These are phyloP conservation scores for Cossypha niveicapilla DNA, from an alignment of 2,797 vertebrate species.

Conservation along the genomic window DNA sequence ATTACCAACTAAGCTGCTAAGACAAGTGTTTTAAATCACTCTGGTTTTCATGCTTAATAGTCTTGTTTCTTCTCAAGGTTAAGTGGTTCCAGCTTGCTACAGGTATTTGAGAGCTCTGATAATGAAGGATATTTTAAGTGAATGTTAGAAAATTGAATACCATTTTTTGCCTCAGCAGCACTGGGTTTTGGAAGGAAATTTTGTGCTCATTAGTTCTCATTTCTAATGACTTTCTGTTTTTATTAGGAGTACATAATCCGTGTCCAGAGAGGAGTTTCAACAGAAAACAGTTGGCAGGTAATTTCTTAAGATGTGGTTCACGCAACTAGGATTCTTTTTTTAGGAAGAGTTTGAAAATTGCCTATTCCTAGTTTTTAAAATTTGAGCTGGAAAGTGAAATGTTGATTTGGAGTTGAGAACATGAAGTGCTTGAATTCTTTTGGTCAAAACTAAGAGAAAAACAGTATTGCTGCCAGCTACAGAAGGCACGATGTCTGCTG, in stretches of 20 bases:
- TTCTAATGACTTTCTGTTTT: constrained; percentile 19
- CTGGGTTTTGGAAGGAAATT: not conserved
- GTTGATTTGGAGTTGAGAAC: constrained; percentile 2
- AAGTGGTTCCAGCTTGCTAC: not conserved
- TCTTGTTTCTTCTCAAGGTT: not conserved
- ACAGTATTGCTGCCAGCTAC: not conserved
- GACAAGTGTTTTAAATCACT: not conserved
- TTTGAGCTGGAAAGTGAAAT: not conserved
- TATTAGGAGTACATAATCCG: constrained; percentile 94
- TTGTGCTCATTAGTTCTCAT: not conserved
- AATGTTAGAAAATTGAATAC: not conserved
- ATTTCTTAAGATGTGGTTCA: constrained; percentile 2
- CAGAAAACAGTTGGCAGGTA: constrained; percentile 98
- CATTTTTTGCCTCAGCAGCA: not conserved
- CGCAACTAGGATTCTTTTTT: not conserved
- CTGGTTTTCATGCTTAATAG: not conserved
- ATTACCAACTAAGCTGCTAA: not conserved
- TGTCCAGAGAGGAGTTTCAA: constrained; percentile 91
- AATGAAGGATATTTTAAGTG: not conserved
- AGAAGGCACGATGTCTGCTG: not conserved
- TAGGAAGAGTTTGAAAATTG: not conserved
- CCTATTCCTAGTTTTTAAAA: not conserved
- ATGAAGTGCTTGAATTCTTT: constrained; percentile 15
- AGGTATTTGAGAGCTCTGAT: not conserved
- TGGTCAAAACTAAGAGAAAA: constrained; percentile 11